Conservation (phyloP, 2,797 vertebrate species). For the Hephaestus fuliginosus region DNA sequence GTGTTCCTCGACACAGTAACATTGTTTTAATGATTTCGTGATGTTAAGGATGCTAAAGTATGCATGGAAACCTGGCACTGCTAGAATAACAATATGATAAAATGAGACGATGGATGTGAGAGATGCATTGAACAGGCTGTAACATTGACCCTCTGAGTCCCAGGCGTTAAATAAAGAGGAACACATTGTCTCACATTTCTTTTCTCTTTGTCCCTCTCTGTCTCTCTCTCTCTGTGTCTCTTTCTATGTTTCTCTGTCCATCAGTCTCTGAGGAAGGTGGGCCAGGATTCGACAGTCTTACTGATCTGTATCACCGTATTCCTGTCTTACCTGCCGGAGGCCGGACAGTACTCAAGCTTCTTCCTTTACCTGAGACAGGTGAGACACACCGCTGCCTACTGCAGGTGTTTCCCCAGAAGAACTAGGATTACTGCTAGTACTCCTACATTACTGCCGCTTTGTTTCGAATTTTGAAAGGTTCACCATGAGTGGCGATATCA, state of each 20-base stretch:
- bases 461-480: not conserved
- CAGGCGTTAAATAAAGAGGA: not conserved
- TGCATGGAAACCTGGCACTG: not conserved
- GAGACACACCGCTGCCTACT: constrained; percentile 21
- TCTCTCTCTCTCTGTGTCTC: no score
- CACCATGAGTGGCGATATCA: not conserved
- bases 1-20: constrained; percentile 18
- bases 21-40: constrained; percentile 7
- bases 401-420: not conserved
- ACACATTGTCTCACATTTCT: constrained; percentile 21
- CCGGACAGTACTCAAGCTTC: constrained; percentile 97
- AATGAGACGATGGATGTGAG: not conserved
- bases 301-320: constrained; percentile 95
- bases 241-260: constrained; percentile 37
- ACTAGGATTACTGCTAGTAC: not conserved
- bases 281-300: constrained; percentile 91
- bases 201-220: constrained; percentile 38
- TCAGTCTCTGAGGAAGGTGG: constrained; percentile 94
- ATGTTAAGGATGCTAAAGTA: not conserved
- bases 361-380: constrained; percentile 97
- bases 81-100: not conserved
- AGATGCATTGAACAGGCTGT: constrained; percentile 6
- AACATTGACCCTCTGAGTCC: constrained; percentile 6
- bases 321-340: constrained; percentile 95
- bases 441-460: not conserved